These are phyloP conservation scores for Meteorus sp. DNA, from an alignment of 1,140 invertebrate species.

Conservation along the genomic window DNA sequence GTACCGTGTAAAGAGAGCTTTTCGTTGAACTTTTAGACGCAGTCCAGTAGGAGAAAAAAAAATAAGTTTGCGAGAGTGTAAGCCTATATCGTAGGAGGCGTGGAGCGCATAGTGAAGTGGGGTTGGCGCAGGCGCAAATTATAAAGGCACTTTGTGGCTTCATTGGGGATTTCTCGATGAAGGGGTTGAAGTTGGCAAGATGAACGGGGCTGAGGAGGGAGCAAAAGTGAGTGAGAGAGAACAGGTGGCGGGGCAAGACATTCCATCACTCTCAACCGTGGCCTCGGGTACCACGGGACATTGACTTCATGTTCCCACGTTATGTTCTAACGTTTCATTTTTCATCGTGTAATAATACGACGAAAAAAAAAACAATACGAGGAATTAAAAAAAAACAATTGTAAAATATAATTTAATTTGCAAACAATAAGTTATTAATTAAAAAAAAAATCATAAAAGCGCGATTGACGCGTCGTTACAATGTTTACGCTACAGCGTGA, in stretches of 20 bases:
- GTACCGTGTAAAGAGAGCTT: neutral
- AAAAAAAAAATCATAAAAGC: constrained; percentile 3
- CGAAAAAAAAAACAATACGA: too few relatives aligned
- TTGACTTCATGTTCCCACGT: too few relatives aligned
- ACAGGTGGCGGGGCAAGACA: neutral
- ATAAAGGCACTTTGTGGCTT: neutral
- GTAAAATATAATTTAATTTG: neutral
- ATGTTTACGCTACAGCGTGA: constrained; percentile 18
- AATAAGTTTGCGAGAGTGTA: neutral
- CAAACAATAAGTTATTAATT: constrained; percentile 15
- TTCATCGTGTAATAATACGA: too few relatives aligned
- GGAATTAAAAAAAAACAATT: neutral
- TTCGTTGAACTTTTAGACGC: neutral
- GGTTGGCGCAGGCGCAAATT: neutral
- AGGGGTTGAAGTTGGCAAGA: too few relatives aligned
- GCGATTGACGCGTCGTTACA: constrained; percentile 4
- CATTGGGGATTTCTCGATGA: neutral
- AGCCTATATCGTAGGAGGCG: neutral
- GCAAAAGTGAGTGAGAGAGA: neutral
- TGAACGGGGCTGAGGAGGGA: neutral
- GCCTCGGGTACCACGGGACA: too few relatives aligned
- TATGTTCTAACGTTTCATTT: too few relatives aligned
- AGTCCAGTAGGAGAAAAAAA: neutral
- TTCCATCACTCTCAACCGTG: too few relatives aligned
- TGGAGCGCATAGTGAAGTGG: neutral